phyloP scores from a whole-genome alignment of 2,113 vertebrate genomes.

The Strix uralensis region DNA sequence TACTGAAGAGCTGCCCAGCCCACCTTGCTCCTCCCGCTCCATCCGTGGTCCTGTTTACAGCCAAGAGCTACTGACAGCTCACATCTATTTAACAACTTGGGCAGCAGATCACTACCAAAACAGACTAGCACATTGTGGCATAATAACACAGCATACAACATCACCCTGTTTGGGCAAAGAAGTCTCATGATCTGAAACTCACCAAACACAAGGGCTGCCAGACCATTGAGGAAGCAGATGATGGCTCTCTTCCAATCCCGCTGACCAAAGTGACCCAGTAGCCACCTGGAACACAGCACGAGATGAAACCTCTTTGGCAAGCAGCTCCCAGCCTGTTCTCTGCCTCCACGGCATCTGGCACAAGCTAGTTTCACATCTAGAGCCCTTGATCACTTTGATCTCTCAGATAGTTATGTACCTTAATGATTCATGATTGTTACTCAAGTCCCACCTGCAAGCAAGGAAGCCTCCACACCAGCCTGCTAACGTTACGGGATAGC shows the following conservation, averaged over 20 bases:
- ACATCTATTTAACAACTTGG: neutral
- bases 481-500: neutral
- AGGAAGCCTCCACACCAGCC: neutral
- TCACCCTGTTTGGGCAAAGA: neutral
- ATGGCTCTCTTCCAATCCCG: neutral
- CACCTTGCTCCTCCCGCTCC: neutral
- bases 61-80: neutral
- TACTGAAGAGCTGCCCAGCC: neutral
- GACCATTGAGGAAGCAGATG: neutral
- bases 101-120: neutral
- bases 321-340: neutral
- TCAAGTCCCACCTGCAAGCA: constrained; percentile 17
- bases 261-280: constrained; percentile 24
- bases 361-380: neutral
- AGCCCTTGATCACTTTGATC: neutral
- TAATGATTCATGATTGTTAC: constrained; percentile 38
- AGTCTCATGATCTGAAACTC: neutral
- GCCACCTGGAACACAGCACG: constrained; percentile 16
- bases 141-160: neutral
- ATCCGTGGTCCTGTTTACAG: neutral
- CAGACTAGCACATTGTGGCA: neutral
- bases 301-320: constrained; percentile 3
- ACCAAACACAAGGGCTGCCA: neutral
- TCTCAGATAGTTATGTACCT: neutral
- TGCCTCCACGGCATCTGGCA: neutral